These are phyloP conservation scores for Mellilla xanthometata DNA, from an alignment of 2,888 invertebrate species.

Conservation along the genomic window DNA sequence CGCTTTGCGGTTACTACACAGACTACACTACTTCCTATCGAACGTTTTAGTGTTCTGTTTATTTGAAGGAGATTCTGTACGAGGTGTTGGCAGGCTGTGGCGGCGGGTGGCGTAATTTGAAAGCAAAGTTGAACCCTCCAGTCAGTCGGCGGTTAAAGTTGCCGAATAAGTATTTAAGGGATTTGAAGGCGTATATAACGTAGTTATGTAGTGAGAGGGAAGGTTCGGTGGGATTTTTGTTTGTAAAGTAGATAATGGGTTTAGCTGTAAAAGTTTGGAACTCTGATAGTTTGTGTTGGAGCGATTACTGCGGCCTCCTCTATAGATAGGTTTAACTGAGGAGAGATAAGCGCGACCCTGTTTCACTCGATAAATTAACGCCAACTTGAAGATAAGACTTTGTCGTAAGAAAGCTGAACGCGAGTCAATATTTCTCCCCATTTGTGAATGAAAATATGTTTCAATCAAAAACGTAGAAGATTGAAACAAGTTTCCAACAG, in stretches of 20 bases:
- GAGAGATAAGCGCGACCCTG: too few species aligned
- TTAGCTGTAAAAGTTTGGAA: constrained; percentile 23
- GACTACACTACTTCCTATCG: neutral
- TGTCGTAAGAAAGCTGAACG: too few species aligned
- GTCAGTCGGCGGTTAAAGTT: constrained; percentile 29
- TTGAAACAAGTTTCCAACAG: too few species aligned
- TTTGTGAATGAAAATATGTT: too few species aligned
- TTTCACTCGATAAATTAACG: too few species aligned
- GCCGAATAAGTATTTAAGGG: constrained; percentile 39
- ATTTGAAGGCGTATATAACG: constrained; percentile 29
- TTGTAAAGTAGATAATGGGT: constrained; percentile 28
- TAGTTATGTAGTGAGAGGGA: constrained; percentile 23
- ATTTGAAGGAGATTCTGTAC: constrained; percentile 4
- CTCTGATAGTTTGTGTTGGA: constrained; percentile 15
- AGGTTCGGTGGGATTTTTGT: constrained; percentile 35
- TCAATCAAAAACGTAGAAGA: too few species aligned
- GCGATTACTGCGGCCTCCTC: constrained; percentile 12
- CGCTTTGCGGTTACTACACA: constrained; percentile 24
- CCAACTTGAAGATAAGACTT: too few species aligned
- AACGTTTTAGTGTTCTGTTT: constrained; percentile 23
- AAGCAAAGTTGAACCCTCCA: constrained; percentile 22
- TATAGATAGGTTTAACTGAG: constrained; percentile 3
- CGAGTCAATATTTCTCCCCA: too few species aligned
- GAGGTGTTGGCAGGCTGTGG: constrained; percentile 6
- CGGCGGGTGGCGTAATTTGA: constrained; percentile 14